Evolutionary conservation across 2,888 invertebrate species (phyloP).

Genomic region (Actias luna): DNA sequence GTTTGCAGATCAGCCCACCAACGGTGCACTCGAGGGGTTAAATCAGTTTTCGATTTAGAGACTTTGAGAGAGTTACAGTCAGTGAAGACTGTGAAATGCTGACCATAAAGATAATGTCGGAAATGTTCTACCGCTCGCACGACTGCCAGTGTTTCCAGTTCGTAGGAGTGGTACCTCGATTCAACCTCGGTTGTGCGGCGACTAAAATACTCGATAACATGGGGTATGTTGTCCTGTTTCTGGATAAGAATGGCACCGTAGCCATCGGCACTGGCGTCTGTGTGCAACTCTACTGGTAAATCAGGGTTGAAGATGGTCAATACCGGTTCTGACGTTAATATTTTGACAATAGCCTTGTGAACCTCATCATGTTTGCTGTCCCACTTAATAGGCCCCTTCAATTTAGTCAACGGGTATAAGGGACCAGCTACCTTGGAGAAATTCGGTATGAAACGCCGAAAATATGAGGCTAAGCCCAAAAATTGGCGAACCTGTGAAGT

Average conservation of each 20-base stretch:
- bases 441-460: slow-evolving; percentile 24
- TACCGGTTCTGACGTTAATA: slow-evolving; percentile 26
- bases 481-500: slow-evolving; percentile 30
- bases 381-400: slow-evolving; percentile 20
- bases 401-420: slow-evolving; percentile 18
- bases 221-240: background rate
- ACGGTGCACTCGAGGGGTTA: slow-evolving; percentile 22
- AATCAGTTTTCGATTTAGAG: slow-evolving; percentile 17
- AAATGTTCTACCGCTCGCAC: too few species aligned
- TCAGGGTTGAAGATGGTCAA: slow-evolving; percentile 17
- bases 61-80: slow-evolving; percentile 28
- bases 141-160: too few species aligned
- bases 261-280: background rate
- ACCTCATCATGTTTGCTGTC: slow-evolving; percentile 21
- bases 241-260: background rate
- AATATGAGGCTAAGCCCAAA: slow-evolving; percentile 29
- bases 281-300: too few species aligned
- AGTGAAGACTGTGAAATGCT: slow-evolving; percentile 23
- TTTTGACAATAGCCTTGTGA: slow-evolving; percentile 22
- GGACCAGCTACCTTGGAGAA: slow-evolving; percentile 14
- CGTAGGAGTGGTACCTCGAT: slow-evolving; percentile 16
- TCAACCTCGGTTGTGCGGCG: slow-evolving; percentile 19
- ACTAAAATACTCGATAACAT: slow-evolving; percentile 10
- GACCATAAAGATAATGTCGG: slow-evolving; percentile 23
- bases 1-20: slow-evolving; percentile 27